Percentiles rank a stretch among this genome's conserved stretches.
phyloP scores from a whole-genome alignment of 1,140 invertebrate species.

The Pseudoatta argentina region DNA sequence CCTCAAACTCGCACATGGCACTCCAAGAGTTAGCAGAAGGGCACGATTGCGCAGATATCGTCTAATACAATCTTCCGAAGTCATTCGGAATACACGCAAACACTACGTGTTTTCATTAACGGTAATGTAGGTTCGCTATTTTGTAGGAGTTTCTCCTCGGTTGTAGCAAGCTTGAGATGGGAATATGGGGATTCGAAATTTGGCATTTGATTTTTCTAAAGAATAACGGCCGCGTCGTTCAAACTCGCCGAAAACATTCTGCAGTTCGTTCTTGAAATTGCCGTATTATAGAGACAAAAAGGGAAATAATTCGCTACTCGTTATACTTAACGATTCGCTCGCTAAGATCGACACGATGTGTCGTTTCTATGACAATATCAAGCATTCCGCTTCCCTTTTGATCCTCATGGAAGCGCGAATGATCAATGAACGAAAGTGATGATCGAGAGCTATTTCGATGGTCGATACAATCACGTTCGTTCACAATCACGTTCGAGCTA shows the following conservation, averaged over 20 bases:
- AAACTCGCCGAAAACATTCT: constrained; percentile 7
- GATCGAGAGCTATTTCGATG: constrained; percentile 59
- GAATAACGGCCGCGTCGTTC: constrained; percentile 22
- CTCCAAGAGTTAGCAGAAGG: constrained; percentile 1
- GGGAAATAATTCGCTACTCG: not conserved
- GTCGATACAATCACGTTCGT: constrained; percentile 70
- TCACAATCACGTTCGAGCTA: constrained; percentile 23
- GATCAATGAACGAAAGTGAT: constrained; percentile 66
- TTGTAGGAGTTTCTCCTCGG: not conserved
- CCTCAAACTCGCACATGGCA: constrained; percentile 27
- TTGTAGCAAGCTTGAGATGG: constrained; percentile 3
- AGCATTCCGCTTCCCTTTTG: constrained; percentile 48
- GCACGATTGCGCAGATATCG: constrained; percentile 32
- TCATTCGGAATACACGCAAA: constrained; percentile 35
- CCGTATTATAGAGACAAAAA: not conserved
- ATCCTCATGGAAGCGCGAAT: constrained; percentile 55
- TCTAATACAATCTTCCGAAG: constrained; percentile 45
- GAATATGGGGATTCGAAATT: constrained; percentile 42
- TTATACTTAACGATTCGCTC: constrained; percentile 58
- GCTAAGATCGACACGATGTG: constrained; percentile 17
- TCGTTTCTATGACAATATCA: constrained; percentile 53
- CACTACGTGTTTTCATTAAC: constrained; percentile 8
- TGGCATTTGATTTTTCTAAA: constrained; percentile 57
- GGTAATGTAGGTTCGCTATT: not conserved
- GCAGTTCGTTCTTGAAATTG: not conserved